phyloP scores from a whole-genome alignment of 1,140 invertebrate genomes.

The Drosophila pandora region DNA sequence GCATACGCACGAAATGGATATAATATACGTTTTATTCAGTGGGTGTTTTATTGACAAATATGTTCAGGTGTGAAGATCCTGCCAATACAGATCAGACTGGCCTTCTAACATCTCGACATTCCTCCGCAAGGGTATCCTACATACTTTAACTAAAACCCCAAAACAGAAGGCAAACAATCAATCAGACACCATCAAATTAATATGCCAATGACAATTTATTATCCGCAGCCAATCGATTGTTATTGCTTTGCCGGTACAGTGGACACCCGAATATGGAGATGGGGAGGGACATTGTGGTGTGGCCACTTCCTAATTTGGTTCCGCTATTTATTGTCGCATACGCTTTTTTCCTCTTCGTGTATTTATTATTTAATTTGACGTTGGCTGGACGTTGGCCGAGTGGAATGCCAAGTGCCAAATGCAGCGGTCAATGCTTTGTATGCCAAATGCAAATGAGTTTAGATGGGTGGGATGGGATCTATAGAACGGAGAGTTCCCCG shows the following conservation, averaged over 20 bases:
- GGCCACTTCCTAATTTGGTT: constrained; percentile 83
- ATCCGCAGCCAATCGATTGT: constrained; percentile 3
- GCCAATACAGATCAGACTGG: too few relatives aligned
- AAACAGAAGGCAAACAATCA: constrained; percentile 20
- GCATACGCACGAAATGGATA: too few relatives aligned
- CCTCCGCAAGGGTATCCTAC: too few relatives aligned
- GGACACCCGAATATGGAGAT: constrained; percentile 56
- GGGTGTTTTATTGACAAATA: too few relatives aligned
- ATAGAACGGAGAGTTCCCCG: not conserved
- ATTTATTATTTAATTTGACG: constrained; percentile 73
- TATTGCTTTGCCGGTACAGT: constrained; percentile 19
- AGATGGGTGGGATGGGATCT: not conserved
- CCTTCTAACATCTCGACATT: too few relatives aligned
- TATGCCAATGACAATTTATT: constrained; percentile 64
- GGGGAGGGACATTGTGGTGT: constrained; percentile 42
- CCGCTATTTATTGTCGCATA: constrained; percentile 66
- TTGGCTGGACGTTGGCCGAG: constrained; percentile 26
- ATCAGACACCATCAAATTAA: constrained; percentile 45
- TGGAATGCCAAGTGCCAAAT: constrained; percentile 71
- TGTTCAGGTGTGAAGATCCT: too few relatives aligned
- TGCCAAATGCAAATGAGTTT: constrained; percentile 41
- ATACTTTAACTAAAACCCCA: constrained; percentile 4
- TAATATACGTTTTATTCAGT: too few relatives aligned
- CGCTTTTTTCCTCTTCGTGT: constrained; percentile 35
- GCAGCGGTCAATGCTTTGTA: constrained; percentile 48